Evolutionary conservation across 2,888 invertebrate genomes (phyloP), one percentile per base, ranked within the genome.

Genomic region (Chironomus riparius): DNA sequence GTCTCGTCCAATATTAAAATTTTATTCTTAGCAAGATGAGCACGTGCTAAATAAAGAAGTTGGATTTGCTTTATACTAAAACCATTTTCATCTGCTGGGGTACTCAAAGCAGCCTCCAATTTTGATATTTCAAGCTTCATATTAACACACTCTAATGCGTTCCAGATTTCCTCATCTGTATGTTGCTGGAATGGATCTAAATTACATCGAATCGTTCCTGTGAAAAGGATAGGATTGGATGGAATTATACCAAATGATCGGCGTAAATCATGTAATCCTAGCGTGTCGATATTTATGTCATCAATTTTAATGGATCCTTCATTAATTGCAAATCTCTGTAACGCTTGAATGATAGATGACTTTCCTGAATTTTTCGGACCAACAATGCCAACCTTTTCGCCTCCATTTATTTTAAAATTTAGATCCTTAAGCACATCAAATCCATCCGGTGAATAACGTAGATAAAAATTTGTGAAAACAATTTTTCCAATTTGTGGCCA

Each of bases 311-410:
- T 76, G 50, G 28, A 22, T 24, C 77, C 77, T 0, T 76, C 70
- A 18, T 73, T 76, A 38, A 73, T 28, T 15, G 77, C 76, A n/a
- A 77, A 47, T n/a, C 77, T 75, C 21, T 76, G 76, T 21, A 77
- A 15, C 12, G 77, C 77, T 47, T 77, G 77, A 78, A 92, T 90
- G 21, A 92, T 81, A 0, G 91, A 91, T 0, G 91, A 91, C 82
- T 92, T 92, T 62, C 93, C 93, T 6, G 93, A 93, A 2, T 93
- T 93, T 0, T 93, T 93, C 76, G 93, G 86, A 0, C 93, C 93
- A 5, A 92, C 91, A 70, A 92, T 90, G 68, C 92, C 92, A 56
- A 92, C 86, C 91, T 91, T 78, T 38, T 77, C 77, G 4, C 48
- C 76, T 12, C 77, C 65, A 4, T 84, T 80, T 24, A 89, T 85